Evolutionary conservation across 2,113 vertebrate species (phyloP).

Genomic region (Xenotilapia caudafasciata): DNA sequence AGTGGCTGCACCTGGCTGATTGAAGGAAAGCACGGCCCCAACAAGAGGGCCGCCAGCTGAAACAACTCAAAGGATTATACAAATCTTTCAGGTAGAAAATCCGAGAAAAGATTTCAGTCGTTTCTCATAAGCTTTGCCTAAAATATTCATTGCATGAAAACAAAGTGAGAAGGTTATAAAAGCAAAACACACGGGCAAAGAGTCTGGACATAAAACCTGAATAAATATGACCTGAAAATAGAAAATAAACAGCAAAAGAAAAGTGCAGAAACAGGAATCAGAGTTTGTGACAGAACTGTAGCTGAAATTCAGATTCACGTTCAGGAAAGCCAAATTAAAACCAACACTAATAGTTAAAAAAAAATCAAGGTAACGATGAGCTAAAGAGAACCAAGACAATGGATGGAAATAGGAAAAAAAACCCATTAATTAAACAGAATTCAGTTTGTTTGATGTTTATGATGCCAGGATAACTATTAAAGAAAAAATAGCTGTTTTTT

Average conservation of each 20-base stretch:
- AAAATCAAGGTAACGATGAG: fast-evolving
- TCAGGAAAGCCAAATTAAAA: not conserved
- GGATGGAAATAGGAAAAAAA: not conserved
- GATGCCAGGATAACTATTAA: not conserved
- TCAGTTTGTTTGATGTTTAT: not conserved
- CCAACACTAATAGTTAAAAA: not conserved
- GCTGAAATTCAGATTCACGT: not conserved
- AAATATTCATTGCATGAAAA: not conserved
- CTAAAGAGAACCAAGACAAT: not conserved
- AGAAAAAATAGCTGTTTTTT: not conserved
- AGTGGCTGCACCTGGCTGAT: not conserved
- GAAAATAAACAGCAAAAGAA: not conserved
- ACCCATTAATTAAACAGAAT: not conserved
- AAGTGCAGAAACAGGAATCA: fast-evolving
- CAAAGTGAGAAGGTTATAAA: not conserved
- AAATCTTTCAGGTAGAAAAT: not conserved
- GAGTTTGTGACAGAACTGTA: not conserved
- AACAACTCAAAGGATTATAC: not conserved
- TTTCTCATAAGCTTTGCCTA: not conserved
- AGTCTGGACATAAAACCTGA: not conserved
- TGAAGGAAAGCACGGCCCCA: not conserved
- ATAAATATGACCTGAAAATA: not conserved
- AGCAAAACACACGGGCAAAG: not conserved
- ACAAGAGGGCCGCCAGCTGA: not conserved
- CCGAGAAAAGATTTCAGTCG: not conserved